Conservation (phyloP, 2,113 vertebrate genomes). For the Procavia capensis region DNA sequence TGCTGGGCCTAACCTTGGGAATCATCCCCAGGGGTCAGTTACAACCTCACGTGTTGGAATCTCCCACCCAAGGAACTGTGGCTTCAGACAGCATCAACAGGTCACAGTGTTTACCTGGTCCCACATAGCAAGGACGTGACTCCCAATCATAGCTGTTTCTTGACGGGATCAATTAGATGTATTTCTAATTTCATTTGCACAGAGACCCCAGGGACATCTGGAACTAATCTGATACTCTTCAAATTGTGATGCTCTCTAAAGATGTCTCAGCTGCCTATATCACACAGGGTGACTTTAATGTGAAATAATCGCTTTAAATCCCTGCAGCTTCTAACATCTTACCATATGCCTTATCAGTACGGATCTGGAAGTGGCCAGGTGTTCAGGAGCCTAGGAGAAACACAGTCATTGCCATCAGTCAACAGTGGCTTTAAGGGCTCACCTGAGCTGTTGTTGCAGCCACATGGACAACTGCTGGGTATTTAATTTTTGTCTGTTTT, state of each 20-base stretch:
- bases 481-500: background rate
- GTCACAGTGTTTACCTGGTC: background rate
- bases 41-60: background rate
- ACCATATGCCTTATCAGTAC: background rate
- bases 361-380: background rate
- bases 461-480: background rate
- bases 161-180: background rate
- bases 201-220: constrained; percentile 24
- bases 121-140: background rate
- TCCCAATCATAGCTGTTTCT: background rate
- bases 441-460: background rate
- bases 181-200: constrained; percentile 39
- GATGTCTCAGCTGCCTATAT: constrained; percentile 27
- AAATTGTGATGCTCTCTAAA: constrained; percentile 36
- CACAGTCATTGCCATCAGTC: background rate
- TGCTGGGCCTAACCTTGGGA: background rate
- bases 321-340: constrained; percentile 46
- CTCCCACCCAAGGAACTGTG: background rate
- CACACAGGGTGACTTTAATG: background rate
- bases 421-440: background rate
- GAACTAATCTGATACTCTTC: constrained; percentile 55
- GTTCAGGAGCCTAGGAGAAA: background rate
- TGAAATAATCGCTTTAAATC: background rate
- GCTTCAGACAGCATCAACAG: background rate
- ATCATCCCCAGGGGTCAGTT: too few species aligned